These are phyloP conservation scores for Ophiodon elongatus DNA, from an alignment of 2,113 vertebrate species.

Conservation along the genomic window DNA sequence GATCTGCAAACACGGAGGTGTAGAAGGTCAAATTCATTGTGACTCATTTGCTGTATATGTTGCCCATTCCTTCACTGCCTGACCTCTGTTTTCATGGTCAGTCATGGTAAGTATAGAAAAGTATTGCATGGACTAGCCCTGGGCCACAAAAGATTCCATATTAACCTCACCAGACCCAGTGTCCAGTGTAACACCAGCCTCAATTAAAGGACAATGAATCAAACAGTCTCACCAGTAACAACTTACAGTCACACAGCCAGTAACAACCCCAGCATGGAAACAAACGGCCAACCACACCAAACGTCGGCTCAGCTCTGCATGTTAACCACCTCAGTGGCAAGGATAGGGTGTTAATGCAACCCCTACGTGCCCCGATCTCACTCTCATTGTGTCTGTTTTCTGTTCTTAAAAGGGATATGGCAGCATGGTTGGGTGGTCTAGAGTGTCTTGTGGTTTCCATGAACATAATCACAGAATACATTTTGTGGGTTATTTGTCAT, in stretches of 20 bases:
- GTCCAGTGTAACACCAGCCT: constrained; percentile 38
- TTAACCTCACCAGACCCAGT: constrained; percentile 72
- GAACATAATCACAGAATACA: constrained; percentile 25
- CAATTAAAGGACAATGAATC: constrained; percentile 7
- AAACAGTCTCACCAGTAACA: constrained; percentile 57
- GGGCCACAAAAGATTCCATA: constrained; percentile 25
- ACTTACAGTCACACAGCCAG: constrained; percentile 57
- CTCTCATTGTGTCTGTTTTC: constrained; percentile 18
- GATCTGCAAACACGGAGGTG: constrained; percentile 44
- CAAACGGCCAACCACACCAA: constrained; percentile 39
- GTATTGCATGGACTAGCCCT: constrained; percentile 78
- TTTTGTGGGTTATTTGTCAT: constrained; percentile 47
- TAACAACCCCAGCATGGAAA: constrained; percentile 76
- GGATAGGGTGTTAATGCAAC: constrained; percentile 43
- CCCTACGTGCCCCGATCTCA: constrained; percentile 5
- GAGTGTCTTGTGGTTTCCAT: constrained; percentile 51
- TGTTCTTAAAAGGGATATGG: constrained; percentile 25
- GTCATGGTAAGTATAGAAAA: constrained; percentile 76
- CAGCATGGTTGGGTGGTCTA: constrained; percentile 75
- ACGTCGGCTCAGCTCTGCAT: constrained; percentile 68
- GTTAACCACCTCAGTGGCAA: constrained; percentile 63
- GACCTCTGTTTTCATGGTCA: constrained; percentile 68
- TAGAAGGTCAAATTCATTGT: constrained; percentile 14
- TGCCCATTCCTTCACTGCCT: constrained; percentile 69
- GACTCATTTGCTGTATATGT: neutral